A percentile compares a stretch with the other conserved stretches of the same genome.
These are phyloP conservation scores for Enteromius afrohamiltoni DNA, from an alignment of 2,797 vertebrate genomes.

Conservation along the genomic window DNA sequence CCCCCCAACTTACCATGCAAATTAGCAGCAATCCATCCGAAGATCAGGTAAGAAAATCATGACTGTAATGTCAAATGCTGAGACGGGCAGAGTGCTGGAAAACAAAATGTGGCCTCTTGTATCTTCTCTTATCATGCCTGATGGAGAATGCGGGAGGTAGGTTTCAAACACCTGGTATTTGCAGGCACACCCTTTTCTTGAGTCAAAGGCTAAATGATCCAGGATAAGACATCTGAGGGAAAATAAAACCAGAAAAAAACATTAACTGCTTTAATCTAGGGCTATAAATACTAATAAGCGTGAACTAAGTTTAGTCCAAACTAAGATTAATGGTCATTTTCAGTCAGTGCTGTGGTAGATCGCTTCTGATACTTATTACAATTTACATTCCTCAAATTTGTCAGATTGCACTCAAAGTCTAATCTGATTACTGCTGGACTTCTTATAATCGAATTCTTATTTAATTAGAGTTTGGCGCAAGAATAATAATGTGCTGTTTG, in stretches of 20 bases:
- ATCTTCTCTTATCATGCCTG: conserved; percentile 64
- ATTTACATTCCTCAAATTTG: neutral
- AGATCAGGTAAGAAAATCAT: conserved; percentile 77
- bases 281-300: neutral
- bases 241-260: conserved; percentile 50
- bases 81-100: conserved; percentile 43
- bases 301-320: neutral
- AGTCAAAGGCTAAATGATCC: conserved; percentile 61
- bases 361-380: neutral
- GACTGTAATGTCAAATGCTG: conserved; percentile 73
- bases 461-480: neutral
- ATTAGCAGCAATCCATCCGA: conserved; percentile 77
- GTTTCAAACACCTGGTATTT: conserved; percentile 67
- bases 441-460: neutral
- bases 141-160: conserved; percentile 51
- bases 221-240: conserved; percentile 75
- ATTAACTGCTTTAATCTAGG: conserved; percentile 22
- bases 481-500: neutral
- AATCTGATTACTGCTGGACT: neutral
- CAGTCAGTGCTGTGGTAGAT: neutral
- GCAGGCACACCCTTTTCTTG: conserved; percentile 68
- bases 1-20: conserved; percentile 77
- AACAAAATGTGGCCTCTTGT: conserved; percentile 43
- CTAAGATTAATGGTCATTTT: neutral
- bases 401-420: neutral